Percentiles rank a stretch among this genome's conserved stretches.
Evolutionary conservation across 2,888 invertebrate genomes (phyloP).

Genomic region (Drosophila borborema): DNA sequence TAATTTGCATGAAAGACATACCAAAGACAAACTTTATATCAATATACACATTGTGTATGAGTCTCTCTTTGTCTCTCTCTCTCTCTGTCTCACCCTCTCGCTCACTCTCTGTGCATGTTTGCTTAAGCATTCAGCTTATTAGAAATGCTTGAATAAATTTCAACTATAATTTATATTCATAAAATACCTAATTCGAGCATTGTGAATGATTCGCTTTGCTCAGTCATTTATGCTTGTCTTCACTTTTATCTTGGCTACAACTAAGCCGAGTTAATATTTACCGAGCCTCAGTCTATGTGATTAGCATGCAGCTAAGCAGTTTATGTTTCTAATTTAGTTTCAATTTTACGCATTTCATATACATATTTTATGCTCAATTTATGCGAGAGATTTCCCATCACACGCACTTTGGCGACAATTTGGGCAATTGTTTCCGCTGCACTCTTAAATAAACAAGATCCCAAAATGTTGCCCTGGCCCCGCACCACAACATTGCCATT

Average conservation of each 20-base stretch:
- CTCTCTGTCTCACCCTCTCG: no score
- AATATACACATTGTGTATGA: not conserved
- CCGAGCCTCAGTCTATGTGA: slow-evolving; percentile 26
- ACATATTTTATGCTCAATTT: slow-evolving; percentile 23
- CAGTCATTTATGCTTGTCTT: slow-evolving; percentile 42
- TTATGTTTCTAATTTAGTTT: slow-evolving; percentile 40
- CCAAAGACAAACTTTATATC: slow-evolving; percentile 28
- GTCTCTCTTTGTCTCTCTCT: not conserved
- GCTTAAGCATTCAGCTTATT: slow-evolving; percentile 45
- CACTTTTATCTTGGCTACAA: slow-evolving; percentile 24
- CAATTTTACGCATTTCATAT: slow-evolving; percentile 1
- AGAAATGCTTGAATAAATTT: slow-evolving; percentile 69
- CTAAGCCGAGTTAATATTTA: slow-evolving; percentile 33
- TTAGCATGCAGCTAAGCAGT: slow-evolving; percentile 28
- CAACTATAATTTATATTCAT: slow-evolving; percentile 55
- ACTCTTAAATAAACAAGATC: slow-evolving; percentile 29
- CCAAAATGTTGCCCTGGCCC: slow-evolving; percentile 5
- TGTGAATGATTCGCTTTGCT: slow-evolving; percentile 32
- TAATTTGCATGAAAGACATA: slow-evolving; percentile 46
- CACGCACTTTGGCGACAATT: slow-evolving; percentile 7
- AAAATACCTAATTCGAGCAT: slow-evolving; percentile 54
- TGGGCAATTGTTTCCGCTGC: slow-evolving; percentile 12
- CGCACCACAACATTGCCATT: not conserved
- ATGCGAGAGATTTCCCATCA: not conserved
- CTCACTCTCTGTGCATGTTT: slow-evolving; percentile 6